A percentile compares a stretch with the other conserved stretches of the same genome.
phyloP scores from a whole-genome alignment of 1,140 invertebrate species.

The Aphis craccivora region DNA sequence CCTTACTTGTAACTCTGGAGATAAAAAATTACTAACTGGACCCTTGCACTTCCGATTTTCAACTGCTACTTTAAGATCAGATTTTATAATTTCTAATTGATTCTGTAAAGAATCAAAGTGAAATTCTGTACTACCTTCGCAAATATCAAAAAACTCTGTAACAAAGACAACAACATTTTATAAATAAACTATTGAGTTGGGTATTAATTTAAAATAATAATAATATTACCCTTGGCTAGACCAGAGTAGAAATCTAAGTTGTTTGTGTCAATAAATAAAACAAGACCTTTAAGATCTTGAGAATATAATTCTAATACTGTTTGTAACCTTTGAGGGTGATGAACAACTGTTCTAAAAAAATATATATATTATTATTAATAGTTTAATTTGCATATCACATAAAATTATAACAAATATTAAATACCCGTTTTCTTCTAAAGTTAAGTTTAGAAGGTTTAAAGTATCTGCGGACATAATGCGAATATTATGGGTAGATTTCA shows the following conservation, averaged over 20 bases:
- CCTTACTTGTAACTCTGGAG: constrained; percentile 62
- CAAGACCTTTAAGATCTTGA: constrained; percentile 85
- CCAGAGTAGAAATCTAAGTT: constrained; percentile 76
- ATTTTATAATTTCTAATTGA: constrained; percentile 81
- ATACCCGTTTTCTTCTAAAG: constrained; percentile 57
- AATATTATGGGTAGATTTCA: constrained; percentile 99
- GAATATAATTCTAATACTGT: constrained; percentile 94
- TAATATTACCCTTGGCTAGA: constrained; percentile 72
- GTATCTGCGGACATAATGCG: constrained; percentile 86
- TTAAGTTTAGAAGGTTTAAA: constrained; percentile 79
- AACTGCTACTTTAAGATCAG: constrained; percentile 67
- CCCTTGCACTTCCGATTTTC: constrained; percentile 63
- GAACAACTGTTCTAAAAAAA: constrained; percentile 67
- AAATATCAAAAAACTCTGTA: constrained; percentile 70
- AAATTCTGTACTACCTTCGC: constrained; percentile 80
- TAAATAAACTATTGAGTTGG: neutral
- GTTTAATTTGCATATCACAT: neutral
- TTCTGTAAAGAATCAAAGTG: constrained; percentile 87
- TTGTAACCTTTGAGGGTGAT: constrained; percentile 84
- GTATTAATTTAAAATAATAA: neutral
- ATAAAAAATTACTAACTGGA: constrained; percentile 60
- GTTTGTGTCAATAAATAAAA: constrained; percentile 80
- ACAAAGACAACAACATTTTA: constrained; percentile 36
- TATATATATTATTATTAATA: neutral
- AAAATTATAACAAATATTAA: neutral